These are phyloP conservation scores for Prorops nasuta DNA, from an alignment of 1,140 invertebrate genomes.

Conservation along the genomic window DNA sequence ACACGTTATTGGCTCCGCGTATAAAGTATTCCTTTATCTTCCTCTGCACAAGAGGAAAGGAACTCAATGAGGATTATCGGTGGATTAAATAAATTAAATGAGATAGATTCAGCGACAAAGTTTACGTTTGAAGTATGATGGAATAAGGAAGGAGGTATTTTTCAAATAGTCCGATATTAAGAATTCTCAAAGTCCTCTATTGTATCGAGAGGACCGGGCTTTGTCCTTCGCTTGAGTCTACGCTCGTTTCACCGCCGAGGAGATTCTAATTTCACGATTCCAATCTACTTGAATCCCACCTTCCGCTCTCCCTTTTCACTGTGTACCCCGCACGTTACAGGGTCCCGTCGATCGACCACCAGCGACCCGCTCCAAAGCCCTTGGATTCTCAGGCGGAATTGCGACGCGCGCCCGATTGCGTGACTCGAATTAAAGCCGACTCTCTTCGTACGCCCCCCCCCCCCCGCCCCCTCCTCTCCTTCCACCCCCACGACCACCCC, in stretches of 20 bases:
- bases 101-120: too few species aligned
- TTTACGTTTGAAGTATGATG: neutral
- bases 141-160: neutral
- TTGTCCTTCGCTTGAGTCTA: too few species aligned
- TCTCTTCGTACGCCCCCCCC: neutral
- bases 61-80: too few species aligned
- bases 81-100: too few species aligned
- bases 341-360: slow-evolving; percentile 6
- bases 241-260: too few species aligned
- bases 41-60: too few species aligned
- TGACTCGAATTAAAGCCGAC: neutral
- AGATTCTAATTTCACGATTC: slow-evolving; percentile 32
- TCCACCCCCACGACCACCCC: slow-evolving; percentile 3
- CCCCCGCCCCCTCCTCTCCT: slow-evolving; percentile 8
- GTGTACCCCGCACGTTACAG: neutral
- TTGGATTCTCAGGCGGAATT: neutral
- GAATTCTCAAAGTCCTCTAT: too few species aligned
- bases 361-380: slow-evolving; percentile 8
- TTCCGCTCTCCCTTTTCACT: slow-evolving; percentile 11
- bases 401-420: neutral
- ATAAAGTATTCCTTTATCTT: too few species aligned
- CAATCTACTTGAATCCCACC: slow-evolving; percentile 35
- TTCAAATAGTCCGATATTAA: slow-evolving; percentile 13
- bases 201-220: too few species aligned
- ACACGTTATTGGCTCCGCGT: too few species aligned